Evolutionary conservation across 1,140 invertebrate species (phyloP).

Genomic region (Atopsyche davidsoni): DNA sequence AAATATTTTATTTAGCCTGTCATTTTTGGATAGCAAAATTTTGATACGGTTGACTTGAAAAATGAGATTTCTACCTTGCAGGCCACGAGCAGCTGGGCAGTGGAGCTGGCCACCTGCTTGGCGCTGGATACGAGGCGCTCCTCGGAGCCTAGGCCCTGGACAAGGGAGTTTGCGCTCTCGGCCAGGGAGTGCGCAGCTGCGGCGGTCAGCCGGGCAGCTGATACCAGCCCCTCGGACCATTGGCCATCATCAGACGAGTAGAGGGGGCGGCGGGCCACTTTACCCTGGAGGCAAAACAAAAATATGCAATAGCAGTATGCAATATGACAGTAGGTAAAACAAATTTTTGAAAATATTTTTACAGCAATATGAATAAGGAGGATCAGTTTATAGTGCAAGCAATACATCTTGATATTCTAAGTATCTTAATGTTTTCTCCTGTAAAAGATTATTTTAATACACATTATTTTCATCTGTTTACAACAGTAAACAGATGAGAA

Average conservation of each 20-base stretch:
- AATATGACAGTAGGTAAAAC: no score
- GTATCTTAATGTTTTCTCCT: no score
- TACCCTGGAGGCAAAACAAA: slow-evolving; percentile 45
- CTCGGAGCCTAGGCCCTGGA: slow-evolving; percentile 90
- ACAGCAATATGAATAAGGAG: slow-evolving; percentile 3
- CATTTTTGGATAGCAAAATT: slow-evolving; percentile 4
- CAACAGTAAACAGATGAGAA: no score
- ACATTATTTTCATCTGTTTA: no score
- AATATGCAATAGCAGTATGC: not conserved
- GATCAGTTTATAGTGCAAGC: no score
- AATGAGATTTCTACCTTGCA: slow-evolving; percentile 72
- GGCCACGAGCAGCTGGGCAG: slow-evolving; percentile 93
- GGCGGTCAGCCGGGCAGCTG: slow-evolving; percentile 90
- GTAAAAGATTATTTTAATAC: no score
- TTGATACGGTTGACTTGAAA: no score
- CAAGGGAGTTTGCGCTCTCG: slow-evolving; percentile 93
- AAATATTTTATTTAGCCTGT: no score
- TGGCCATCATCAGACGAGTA: slow-evolving; percentile 92
- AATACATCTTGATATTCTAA: no score
- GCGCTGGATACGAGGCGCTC: slow-evolving; percentile 95
- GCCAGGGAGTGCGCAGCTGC: slow-evolving; percentile 96
- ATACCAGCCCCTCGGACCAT: slow-evolving; percentile 97
- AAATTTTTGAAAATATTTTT: no score
- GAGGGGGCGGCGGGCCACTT: slow-evolving; percentile 72
- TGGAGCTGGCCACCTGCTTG: slow-evolving; percentile 95